Evolutionary conservation across 2,797 vertebrate genomes (phyloP).

Genomic region (Falco rusticolus): DNA sequence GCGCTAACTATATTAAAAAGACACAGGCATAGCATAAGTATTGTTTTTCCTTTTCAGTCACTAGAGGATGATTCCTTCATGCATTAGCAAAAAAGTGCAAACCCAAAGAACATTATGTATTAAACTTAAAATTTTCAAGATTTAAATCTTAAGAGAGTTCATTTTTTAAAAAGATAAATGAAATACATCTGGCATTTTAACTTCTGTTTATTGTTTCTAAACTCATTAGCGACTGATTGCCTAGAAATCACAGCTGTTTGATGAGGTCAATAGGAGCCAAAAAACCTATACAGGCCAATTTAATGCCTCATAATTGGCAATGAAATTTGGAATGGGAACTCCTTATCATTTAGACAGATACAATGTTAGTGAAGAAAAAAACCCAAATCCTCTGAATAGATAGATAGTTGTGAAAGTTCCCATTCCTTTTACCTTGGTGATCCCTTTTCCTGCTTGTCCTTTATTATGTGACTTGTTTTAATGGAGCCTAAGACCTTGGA

Average conservation of each 20-base stretch:
- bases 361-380: not conserved
- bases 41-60: conserved; percentile 58
- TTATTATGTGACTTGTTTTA: not conserved
- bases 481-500: not conserved
- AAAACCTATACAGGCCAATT: conserved; percentile 59
- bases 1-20: conserved; percentile 61
- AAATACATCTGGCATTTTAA: conserved; percentile 68
- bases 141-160: conserved; percentile 42
- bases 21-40: conserved; percentile 36
- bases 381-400: not conserved
- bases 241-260: conserved; percentile 69
- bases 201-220: conserved; percentile 60
- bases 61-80: conserved; percentile 41
- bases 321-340: conserved; percentile 26
- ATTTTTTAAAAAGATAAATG: conserved; percentile 44
- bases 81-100: conserved; percentile 35
- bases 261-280: conserved; percentile 61
- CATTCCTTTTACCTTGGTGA: not conserved
- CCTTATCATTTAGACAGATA: not conserved
- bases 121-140: conserved; percentile 63
- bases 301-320: conserved; percentile 49
- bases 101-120: conserved; percentile 41
- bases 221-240: conserved; percentile 60
- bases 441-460: not conserved
- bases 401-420: not conserved